Conservation (phyloP, 2,113 vertebrate species). For the Python bivittatus region DNA sequence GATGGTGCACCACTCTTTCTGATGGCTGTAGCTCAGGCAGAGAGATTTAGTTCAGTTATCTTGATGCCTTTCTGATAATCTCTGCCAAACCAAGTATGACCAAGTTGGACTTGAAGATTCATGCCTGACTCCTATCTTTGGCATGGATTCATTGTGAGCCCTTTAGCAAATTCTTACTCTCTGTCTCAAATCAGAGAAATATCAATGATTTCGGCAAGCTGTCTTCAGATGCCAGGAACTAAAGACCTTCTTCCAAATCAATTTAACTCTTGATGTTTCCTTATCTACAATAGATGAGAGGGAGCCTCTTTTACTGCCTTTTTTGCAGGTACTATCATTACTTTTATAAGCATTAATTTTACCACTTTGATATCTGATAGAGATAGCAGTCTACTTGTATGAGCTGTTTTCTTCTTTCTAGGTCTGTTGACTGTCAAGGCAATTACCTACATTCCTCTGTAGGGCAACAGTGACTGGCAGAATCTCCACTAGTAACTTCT, state of each 20-base stretch:
- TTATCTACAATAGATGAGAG: background rate
- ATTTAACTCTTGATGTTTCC: background rate
- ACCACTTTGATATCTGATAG: background rate
- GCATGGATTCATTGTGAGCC: background rate
- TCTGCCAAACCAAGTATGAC: background rate
- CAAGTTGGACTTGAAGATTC: background rate
- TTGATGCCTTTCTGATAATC: background rate
- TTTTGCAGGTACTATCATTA: background rate
- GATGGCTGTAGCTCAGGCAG: background rate
- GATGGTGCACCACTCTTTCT: constrained; percentile 4
- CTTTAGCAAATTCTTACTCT: background rate
- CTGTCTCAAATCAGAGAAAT: background rate
- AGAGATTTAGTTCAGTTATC: background rate
- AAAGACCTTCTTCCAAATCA: background rate
- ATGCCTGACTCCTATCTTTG: background rate
- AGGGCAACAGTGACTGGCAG: background rate
- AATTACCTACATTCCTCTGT: background rate
- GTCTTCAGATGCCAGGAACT: background rate
- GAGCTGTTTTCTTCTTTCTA: background rate
- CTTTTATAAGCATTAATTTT: background rate
- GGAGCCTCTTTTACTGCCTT: background rate
- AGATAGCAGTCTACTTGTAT: background rate
- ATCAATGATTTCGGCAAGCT: background rate
- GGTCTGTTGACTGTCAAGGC: background rate
- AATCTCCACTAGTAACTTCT: background rate